phyloP scores from a whole-genome alignment of 2,797 vertebrate genomes.

The Sebastes kiyomatsui region DNA sequence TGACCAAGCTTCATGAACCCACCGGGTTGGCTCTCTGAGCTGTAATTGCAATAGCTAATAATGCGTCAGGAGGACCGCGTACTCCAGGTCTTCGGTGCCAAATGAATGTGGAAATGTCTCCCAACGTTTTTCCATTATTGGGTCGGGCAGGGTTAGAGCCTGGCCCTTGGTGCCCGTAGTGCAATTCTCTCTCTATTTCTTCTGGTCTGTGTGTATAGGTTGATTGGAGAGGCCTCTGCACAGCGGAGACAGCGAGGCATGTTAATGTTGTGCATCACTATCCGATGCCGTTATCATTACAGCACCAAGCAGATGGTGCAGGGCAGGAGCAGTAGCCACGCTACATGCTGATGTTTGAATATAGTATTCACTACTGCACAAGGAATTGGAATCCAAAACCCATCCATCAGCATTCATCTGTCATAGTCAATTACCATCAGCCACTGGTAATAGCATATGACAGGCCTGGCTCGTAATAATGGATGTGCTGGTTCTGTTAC shows the following conservation, averaged over 20 bases:
- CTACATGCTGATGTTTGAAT: constrained; percentile 38
- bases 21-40: constrained; percentile 18
- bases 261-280: constrained; percentile 20
- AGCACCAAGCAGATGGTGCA: constrained; percentile 44
- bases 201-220: not conserved
- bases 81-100: constrained; percentile 22
- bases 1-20: constrained; percentile 5
- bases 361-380: constrained; percentile 9
- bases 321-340: constrained; percentile 5
- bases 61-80: constrained; percentile 39
- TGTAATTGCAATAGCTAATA: constrained; percentile 51
- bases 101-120: constrained; percentile 38
- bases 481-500: constrained; percentile 44
- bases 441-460: constrained; percentile 54
- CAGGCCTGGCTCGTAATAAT: constrained; percentile 51
- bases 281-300: constrained; percentile 34
- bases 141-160: not conserved
- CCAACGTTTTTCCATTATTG: constrained; percentile 12
- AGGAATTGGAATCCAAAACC: constrained; percentile 40
- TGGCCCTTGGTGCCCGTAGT: not conserved
- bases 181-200: not conserved
- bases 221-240: constrained; percentile 16
- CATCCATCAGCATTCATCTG: constrained; percentile 59
- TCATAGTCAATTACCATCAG: constrained; percentile 54
- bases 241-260: constrained; percentile 16